Base-by-base conservation (phyloP, 2,113 vertebrate genomes). In the Triplophysa rosa region DNA sequence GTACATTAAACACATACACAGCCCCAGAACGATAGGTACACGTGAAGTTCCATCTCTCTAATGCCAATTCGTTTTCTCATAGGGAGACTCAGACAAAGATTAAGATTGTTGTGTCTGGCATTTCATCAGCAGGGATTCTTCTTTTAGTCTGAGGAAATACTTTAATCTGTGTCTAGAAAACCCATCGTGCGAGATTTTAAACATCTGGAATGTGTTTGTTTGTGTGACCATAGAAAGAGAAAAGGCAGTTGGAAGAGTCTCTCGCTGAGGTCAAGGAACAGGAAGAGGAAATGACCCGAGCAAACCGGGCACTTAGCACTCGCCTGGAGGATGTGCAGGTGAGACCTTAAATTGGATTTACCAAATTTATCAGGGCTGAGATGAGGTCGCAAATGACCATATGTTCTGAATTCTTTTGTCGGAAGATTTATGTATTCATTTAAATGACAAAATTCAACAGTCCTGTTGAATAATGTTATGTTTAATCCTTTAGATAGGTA, bases 271-370 rank as follows among this genome's bases (percentile, higher is more conserved):
- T 95, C 79, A 93, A 89, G 71, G 93, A 94, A 21, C 93, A 96
- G 84, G 92, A 93, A 54, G 90, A 94, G 84, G 95, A 95, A 86
- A 86, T 96, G 85, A 74, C 84, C 0, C 87, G 80, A 0, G 90
- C 93, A 74, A 95, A 93, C 84, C 86, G 85, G 24, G 89, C 92
- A 1, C 84, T 99, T 86, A 93, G 94, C 80, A 87, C 82, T 37
- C 94, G 95, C 12, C 84, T 98, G 14, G 94, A 94, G 82, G 93
- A 94, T 2, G 87, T 92, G 8, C 93, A 97, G 95, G 96, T 98
- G 87, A 88, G 69, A 65, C 56, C 45, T 21, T 8, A 58, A 58
- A 16, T 21, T 19, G 4, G 56, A 17, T 52, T 24, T 23, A 54
- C 29, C 65, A 54, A 26, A 40, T 45, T 33, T 40, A 62, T 45